These are phyloP conservation scores for Callorhinus ursinus DNA, from an alignment of 2,113 vertebrate genomes.

Conservation along the genomic window DNA sequence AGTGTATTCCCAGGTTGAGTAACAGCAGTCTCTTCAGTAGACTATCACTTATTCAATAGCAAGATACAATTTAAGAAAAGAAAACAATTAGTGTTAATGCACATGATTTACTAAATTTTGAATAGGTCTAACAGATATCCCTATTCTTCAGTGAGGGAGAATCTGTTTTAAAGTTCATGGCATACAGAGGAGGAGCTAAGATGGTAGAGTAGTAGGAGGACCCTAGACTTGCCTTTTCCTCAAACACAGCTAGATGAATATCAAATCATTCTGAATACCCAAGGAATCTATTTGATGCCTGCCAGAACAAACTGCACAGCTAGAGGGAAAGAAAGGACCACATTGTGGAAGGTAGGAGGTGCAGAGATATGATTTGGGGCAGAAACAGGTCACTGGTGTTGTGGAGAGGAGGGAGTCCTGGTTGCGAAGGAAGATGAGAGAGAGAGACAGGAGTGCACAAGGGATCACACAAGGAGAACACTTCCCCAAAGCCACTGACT, in stretches of 20 bases:
- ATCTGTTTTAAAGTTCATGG: background rate
- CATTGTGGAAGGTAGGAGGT: background rate
- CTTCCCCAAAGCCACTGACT: background rate
- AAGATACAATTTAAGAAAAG: background rate
- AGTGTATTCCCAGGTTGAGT: background rate
- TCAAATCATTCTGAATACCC: background rate
- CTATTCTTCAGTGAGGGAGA: background rate
- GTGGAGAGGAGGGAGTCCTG: background rate
- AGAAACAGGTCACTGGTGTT: background rate
- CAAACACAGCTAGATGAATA: background rate
- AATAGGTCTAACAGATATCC: background rate
- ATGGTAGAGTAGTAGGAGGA: background rate
- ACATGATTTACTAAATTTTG: background rate
- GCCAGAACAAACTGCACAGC: background rate
- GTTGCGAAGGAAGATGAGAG: background rate
- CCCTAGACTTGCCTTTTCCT: background rate
- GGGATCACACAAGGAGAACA: background rate
- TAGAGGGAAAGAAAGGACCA: background rate
- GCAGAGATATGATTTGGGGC: background rate
- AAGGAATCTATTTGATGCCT: background rate
- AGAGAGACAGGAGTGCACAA: background rate
- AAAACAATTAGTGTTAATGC: background rate
- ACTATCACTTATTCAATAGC: conserved; percentile 30
- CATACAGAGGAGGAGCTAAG: background rate
- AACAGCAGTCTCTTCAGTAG: background rate